A percentile compares a stretch with the other conserved stretches of the same genome.
phyloP scores from a whole-genome alignment of 1,140 invertebrate species.

The Andrena cerasifolii region DNA sequence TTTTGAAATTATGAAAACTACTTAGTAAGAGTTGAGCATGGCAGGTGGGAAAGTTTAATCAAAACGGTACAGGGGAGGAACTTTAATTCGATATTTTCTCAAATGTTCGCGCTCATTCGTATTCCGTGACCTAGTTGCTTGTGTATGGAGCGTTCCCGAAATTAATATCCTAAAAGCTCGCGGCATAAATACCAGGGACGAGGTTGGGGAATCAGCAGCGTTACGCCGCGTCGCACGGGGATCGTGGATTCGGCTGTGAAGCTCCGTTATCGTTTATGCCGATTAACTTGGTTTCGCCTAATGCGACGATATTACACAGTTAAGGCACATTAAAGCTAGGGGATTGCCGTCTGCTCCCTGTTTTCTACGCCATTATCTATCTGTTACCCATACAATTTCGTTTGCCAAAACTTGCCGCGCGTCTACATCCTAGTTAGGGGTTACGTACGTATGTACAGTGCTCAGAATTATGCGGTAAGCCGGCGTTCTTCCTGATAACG shows the following conservation, averaged over 20 bases:
- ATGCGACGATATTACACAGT: conserved; percentile 36
- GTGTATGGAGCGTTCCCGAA: conserved; percentile 2
- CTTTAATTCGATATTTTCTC: conserved; percentile 37
- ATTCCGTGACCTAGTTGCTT: conserved; percentile 50
- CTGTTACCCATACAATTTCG: conserved; percentile 4
- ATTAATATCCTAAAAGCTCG: conserved; percentile 48
- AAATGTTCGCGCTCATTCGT: neutral
- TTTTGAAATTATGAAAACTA: no score
- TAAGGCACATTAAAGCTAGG: conserved; percentile 13
- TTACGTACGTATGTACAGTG: no score
- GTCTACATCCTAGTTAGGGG: no score
- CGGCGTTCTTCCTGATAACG: no score
- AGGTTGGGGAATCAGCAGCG: neutral
- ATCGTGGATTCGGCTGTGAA: neutral
- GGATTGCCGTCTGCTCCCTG: neutral
- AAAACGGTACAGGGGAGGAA: conserved; percentile 15
- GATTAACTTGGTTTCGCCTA: conserved; percentile 26
- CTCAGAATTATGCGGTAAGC: neutral
- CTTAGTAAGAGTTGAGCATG: no score
- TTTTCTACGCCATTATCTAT: conserved; percentile 7
- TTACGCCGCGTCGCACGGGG: neutral
- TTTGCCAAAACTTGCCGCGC: neutral
- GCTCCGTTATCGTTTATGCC: conserved; percentile 38
- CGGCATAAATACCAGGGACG: conserved; percentile 13
- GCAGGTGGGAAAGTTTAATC: conserved; percentile 25